These are phyloP conservation scores for Gobio gobio DNA, from an alignment of 2,113 vertebrate genomes.

Conservation along the genomic window DNA sequence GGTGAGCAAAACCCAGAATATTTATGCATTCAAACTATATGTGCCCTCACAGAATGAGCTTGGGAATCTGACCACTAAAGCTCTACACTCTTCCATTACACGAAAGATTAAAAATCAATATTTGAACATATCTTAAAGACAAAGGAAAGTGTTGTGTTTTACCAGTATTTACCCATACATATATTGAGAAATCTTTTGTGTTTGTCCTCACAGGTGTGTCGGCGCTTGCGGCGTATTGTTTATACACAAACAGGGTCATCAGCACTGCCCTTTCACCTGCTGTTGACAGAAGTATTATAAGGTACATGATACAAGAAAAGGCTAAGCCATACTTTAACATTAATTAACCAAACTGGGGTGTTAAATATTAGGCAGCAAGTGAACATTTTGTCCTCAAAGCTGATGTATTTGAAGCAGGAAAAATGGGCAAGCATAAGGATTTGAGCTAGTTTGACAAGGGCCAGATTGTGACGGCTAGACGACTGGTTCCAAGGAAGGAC, in stretches of 20 bases:
- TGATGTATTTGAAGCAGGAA: no score
- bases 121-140: background rate
- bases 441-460: no score
- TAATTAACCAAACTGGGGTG: background rate
- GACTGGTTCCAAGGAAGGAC: no score
- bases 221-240: conserved; percentile 70
- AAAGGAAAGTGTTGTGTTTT: background rate
- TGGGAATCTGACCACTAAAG: background rate
- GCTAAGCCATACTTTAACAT: background rate
- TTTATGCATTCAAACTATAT: background rate
- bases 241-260: conserved; percentile 75
- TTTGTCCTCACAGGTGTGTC: conserved; percentile 66
- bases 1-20: conserved; percentile 58
- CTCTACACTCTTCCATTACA: background rate
- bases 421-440: no score
- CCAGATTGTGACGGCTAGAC: no score
- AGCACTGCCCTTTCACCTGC: conserved; percentile 58
- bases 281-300: conserved; percentile 57
- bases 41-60: background rate
- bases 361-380: background rate
- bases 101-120: background rate
- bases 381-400: no score
- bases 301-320: conserved; percentile 59
- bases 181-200: background rate
- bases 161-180: background rate